Base-by-base conservation (phyloP, 2,888 invertebrate genomes). In the Aricia artaxerxes region DNA sequence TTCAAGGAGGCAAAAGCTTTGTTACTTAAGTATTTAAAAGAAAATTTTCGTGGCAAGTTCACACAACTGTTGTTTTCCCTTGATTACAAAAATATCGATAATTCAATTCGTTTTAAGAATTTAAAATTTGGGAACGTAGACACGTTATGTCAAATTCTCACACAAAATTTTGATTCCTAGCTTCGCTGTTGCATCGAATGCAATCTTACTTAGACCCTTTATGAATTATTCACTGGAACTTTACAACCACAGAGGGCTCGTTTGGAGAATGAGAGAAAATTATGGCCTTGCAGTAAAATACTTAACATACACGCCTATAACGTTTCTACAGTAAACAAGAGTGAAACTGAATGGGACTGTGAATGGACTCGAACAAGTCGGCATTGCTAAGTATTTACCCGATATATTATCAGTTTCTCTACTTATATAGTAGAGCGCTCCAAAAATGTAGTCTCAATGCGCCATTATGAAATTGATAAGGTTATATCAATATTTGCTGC, bases 311-410 rank as follows among this genome's bases (percentile, higher is more conserved):
- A 35, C 69, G 69, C 64, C 38, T 38, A 69, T 69, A 69, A 24
- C 35, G 69, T 69, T 69, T 75, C 40, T 4, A 75, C 24, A 49
- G 11, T 44, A 49, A 49, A 75, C 75, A 75, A 75, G 73, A 40
- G 75, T 75, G 75, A 75, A 75, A 75, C 49, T 75, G 24, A 49
- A 75, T 75, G 75, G n/a, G 44, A 24, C 44, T 75, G 49, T 75
- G 44, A 75, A 75, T 75, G 75, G 75, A 75, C 49, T 7, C 4
- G 13, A 75, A 24, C 49, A 31, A 31, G 49, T 49, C 75, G 44
- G 75, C 75, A 31, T 24, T 49, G 49, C 75, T 11, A 49, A 75
- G 49, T 24, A 49, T 24, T 40, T 49, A 49, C 49, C 75, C 75
- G 49, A 75, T 75, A 75, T 44, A 75, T 75, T 11, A 11, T 49